These are phyloP conservation scores for Orientallactaga sibirica DNA, from an alignment of 2,797 vertebrate genomes.

Conservation along the genomic window DNA sequence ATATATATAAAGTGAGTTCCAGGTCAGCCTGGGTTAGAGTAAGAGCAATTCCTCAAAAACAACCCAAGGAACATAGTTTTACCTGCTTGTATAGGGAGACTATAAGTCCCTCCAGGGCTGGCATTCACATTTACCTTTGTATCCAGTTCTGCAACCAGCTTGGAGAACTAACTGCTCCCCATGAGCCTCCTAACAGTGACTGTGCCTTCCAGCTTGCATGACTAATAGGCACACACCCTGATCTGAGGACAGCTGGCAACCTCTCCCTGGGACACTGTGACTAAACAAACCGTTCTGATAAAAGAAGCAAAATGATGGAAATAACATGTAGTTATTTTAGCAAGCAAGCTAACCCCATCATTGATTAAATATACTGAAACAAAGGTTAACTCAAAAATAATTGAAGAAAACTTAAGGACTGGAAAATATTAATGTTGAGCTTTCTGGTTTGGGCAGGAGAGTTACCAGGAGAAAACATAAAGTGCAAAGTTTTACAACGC, in stretches of 20 bases:
- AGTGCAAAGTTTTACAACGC: background rate
- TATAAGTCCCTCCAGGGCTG: background rate
- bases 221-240: slow-evolving; percentile 43
- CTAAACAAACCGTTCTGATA: slow-evolving; percentile 4
- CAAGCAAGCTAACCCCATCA: background rate
- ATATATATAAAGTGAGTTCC: too few relatives aligned
- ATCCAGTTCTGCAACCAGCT: background rate
- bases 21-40: too few relatives aligned
- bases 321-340: background rate
- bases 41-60: background rate
- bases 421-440: background rate
- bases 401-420: background rate
- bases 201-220: rapidly evolving
- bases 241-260: slow-evolving; percentile 13
- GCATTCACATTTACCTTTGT: background rate
- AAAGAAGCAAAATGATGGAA: slow-evolving; percentile 21
- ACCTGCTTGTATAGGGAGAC: background rate
- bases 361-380: background rate
- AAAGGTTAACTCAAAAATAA: slow-evolving; percentile 33
- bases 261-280: background rate
- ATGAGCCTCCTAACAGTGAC: background rate
- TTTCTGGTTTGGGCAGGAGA: background rate
- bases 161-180: background rate
- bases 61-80: background rate
- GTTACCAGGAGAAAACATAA: background rate